Evolutionary conservation across 53 echinoderm and acorn worm species (phyloP).

Genomic region (Luidia sarsii): DNA sequence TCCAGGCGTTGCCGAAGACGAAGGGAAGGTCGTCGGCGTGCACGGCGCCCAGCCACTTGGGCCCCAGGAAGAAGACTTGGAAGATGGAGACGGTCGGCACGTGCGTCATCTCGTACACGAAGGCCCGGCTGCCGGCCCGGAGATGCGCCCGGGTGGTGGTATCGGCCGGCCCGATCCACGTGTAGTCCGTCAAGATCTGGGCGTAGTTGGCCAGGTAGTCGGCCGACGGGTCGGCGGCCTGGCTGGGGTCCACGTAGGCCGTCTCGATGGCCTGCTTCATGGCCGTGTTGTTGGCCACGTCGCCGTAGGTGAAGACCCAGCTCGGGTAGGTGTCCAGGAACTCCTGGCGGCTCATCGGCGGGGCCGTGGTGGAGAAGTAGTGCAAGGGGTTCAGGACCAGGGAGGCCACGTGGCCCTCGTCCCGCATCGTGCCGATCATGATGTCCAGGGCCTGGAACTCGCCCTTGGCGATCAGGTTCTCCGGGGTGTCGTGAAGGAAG

Average conservation of each 20-base stretch:
- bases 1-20: slow-evolving; percentile 51
- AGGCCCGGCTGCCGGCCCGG: slow-evolving; percentile 25
- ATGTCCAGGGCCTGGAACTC: slow-evolving; percentile 74
- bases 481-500: slow-evolving; percentile 73
- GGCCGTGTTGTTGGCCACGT: slow-evolving; percentile 27
- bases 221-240: slow-evolving; percentile 19
- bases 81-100: slow-evolving; percentile 43
- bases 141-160: slow-evolving; percentile 58
- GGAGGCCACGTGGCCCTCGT: slow-evolving; percentile 67
- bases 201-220: slow-evolving; percentile 40
- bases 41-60: slow-evolving; percentile 52
- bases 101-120: slow-evolving; percentile 54
- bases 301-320: slow-evolving; percentile 47
- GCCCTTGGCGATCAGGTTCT: slow-evolving; percentile 53
- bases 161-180: slow-evolving; percentile 74
- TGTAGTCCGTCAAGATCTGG: slow-evolving; percentile 69
- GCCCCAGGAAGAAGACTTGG: slow-evolving; percentile 32
- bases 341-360: slow-evolving; percentile 32
- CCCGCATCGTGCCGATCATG: slow-evolving; percentile 71
- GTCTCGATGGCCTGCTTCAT: slow-evolving; percentile 51
- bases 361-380: slow-evolving; percentile 14
- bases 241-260: slow-evolving; percentile 23
- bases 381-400: not conserved
- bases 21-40: slow-evolving; percentile 52
- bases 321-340: slow-evolving; percentile 33